These are phyloP conservation scores for Heteropelma amictum DNA, from an alignment of 2,888 invertebrate species.

Conservation along the genomic window DNA sequence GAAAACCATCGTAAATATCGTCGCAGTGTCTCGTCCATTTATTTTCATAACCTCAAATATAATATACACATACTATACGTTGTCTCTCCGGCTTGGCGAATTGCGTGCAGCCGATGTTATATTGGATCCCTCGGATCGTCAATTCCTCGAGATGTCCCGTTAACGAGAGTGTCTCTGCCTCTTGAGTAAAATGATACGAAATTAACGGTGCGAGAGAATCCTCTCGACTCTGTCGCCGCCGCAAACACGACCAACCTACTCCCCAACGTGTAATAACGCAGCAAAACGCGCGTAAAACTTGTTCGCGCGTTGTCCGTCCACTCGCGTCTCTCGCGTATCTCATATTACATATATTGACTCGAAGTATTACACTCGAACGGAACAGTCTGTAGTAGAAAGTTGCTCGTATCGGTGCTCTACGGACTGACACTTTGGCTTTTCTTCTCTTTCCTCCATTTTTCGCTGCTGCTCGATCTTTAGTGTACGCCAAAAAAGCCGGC, in stretches of 20 bases:
- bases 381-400: conserved; percentile 7
- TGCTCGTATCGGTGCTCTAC: conserved; percentile 1
- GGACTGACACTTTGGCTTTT: too few species aligned
- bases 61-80: too few species aligned
- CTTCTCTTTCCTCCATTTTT: background rate
- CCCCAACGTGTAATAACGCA: background rate
- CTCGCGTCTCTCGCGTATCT: conserved; percentile 1
- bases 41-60: too few species aligned
- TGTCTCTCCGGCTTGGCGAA: too few species aligned
- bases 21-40: too few species aligned
- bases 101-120: too few species aligned
- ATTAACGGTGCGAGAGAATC: background rate
- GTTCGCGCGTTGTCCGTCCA: conserved; percentile 6
- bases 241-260: background rate
- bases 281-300: too few species aligned
- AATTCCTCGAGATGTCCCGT: conserved; percentile 3
- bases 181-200: conserved; percentile 7
- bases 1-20: too few species aligned
- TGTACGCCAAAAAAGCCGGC: too few species aligned
- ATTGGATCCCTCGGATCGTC: background rate
- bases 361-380: background rate
- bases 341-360: too few species aligned
- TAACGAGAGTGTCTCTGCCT: background rate
- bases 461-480: background rate
- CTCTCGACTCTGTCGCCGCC: background rate